Conservation (phyloP, 1,140 invertebrate species). For the Ceratitis capitata region DNA sequence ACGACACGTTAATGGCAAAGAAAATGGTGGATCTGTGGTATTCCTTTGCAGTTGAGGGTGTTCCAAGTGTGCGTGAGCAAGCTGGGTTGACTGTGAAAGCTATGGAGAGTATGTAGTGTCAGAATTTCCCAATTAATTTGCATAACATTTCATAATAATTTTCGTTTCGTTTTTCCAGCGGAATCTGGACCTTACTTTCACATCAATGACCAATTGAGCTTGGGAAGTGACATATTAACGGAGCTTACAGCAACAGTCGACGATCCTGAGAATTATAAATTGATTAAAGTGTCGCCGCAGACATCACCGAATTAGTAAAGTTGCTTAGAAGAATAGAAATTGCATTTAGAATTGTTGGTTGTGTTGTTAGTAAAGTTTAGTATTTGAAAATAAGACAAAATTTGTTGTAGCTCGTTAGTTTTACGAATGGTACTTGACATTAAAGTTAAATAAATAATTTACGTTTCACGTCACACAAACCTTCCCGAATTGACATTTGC, state of each 20-base stretch:
- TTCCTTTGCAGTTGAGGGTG: conserved; percentile 59
- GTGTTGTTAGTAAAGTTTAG: too few relatives aligned
- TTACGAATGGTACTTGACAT: not conserved
- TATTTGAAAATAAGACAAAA: too few relatives aligned
- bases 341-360: not conserved
- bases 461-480: too few relatives aligned
- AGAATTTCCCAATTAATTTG: too few relatives aligned
- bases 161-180: conserved; percentile 18
- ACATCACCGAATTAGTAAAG: not conserved
- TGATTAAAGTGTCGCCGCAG: conserved; percentile 15
- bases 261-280: conserved; percentile 53
- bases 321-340: not conserved
- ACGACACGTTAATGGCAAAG: conserved; percentile 57
- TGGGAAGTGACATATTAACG: conserved; percentile 49
- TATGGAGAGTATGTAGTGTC: conserved; percentile 43
- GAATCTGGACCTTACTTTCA: conserved; percentile 57
- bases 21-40: conserved; percentile 65
- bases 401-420: not conserved
- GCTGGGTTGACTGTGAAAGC: not conserved
- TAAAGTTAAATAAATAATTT: too few relatives aligned
- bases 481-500: too few relatives aligned
- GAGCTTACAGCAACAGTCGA: conserved; percentile 55
- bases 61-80: conserved; percentile 44
- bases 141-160: too few relatives aligned
- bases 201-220: conserved; percentile 46